Conservation (phyloP, 1,140 invertebrate genomes). For the Camponotus floridanus region DNA sequence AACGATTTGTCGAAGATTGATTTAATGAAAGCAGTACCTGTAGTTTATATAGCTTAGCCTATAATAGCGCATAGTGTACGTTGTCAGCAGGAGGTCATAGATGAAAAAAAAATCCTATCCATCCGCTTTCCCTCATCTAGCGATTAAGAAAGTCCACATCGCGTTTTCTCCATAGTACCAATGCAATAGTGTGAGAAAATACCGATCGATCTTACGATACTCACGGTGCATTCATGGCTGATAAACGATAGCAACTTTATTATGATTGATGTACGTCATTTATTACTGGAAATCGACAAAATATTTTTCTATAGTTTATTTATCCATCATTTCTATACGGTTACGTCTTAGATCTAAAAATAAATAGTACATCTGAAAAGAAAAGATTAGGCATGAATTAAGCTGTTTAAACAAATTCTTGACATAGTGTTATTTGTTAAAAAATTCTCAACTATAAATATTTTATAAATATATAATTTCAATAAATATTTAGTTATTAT, state of each 20-base stretch:
- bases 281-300: slow-evolving; percentile 17
- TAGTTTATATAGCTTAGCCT: background rate
- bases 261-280: slow-evolving; percentile 37
- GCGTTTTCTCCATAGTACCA: slow-evolving; percentile 47
- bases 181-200: slow-evolving; percentile 22
- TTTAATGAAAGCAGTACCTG: slow-evolving; percentile 39
- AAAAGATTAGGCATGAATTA: background rate
- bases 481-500: no score
- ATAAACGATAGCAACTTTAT: slow-evolving; percentile 55
- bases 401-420: background rate
- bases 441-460: background rate
- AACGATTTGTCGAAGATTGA: background rate
- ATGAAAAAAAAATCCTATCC: slow-evolving; percentile 53
- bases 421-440: background rate
- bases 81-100: slow-evolving; percentile 35
- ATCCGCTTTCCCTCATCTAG: slow-evolving; percentile 66
- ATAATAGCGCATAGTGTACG: background rate
- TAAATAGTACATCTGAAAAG: background rate
- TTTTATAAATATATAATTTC: no score
- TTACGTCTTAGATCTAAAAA: background rate
- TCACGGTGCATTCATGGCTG: slow-evolving; percentile 18
- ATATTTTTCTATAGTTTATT: slow-evolving; percentile 33
- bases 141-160: slow-evolving; percentile 40
- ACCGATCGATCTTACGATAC: slow-evolving; percentile 7
- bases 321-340: slow-evolving; percentile 20